Evolutionary conservation across 2,113 vertebrate species (phyloP), one percentile per base, ranked within the genome.

Genomic region (Leucoraja erinaceus): DNA sequence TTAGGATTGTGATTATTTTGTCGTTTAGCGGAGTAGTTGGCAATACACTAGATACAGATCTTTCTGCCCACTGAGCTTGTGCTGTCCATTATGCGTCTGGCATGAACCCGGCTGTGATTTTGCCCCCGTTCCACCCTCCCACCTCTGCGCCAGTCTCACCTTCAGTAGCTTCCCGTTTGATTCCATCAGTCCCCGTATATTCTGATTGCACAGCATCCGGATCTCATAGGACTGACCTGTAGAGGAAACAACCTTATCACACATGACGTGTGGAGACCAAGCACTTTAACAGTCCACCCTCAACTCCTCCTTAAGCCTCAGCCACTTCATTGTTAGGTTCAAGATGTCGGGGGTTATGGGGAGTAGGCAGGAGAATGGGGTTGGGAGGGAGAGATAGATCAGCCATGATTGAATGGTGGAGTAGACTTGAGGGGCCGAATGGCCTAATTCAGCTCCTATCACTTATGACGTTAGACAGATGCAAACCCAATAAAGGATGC

Each of bases 191-290:
- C 83, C 83, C 59, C 83, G 90, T 90, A 38, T 63, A 83, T 93
- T 93, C 93, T 94, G 93, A 59, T 56, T 94, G 68, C 94, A 94
- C 59, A 95, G 75, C 95, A 95, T 94, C 25, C 9, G 93, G 25
- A 95, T 94, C 92, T 95, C 94, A 6, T 94, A 95, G 6, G 95
- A 94, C 93, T 95, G 95, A 93, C 95, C 94, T 95, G 94, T 8
- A 92, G 76, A 31, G 61, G 59, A 31, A 88, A 88, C 59, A 63
- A 59, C 81, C 56, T n/a, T n/a, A n/a, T n/a, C 5, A 81, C 11
- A 14, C 54, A 61, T 86, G 12, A 63, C 14, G n/a, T 25, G n/a
- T 22, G 5, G 25, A 63, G 28, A 61, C 81, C 9, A n/a, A 18
- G 16, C 4, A n/a, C 28, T 16, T 63, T 63, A 12, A 88, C 16